Percentiles rank a stretch among this genome's conserved stretches.
phyloP scores from a whole-genome alignment of 2,888 invertebrate species.

The Apotomis capreana region DNA sequence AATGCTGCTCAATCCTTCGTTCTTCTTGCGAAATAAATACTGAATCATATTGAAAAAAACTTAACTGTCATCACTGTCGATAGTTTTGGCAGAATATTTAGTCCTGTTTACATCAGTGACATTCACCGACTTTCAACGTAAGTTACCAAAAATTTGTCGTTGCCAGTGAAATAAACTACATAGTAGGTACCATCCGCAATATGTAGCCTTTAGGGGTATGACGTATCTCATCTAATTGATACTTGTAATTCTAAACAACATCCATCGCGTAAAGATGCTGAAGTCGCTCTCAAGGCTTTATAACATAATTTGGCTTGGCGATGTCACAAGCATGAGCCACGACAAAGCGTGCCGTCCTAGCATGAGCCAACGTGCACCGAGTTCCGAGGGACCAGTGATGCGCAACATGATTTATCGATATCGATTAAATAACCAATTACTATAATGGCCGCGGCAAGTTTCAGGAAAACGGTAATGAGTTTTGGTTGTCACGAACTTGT shows the following conservation, averaged over 20 bases:
- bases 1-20: no score
- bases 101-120: no score
- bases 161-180: no score
- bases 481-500: constrained; percentile 36
- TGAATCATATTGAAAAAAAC: no score
- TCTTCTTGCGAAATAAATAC: no score
- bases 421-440: constrained; percentile 39
- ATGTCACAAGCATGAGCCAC: constrained; percentile 26
- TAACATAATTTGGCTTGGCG: constrained; percentile 8
- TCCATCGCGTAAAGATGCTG: not conserved
- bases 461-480: constrained; percentile 37
- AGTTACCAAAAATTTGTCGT: no score
- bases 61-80: no score
- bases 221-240: not conserved
- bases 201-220: no score
- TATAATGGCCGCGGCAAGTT: constrained; percentile 27
- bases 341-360: constrained; percentile 32
- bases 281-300: constrained; percentile 1
- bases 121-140: no score
- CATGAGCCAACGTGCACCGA: constrained; percentile 31
- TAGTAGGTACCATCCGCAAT: no score
- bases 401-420: constrained; percentile 35
- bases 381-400: constrained; percentile 34
- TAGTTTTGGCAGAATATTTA: no score
- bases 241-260: not conserved